A percentile compares a stretch with the other conserved stretches of the same genome.
These are phyloP conservation scores for Leptopterna dolabrata DNA, from an alignment of 2,888 invertebrate genomes.

Conservation along the genomic window DNA sequence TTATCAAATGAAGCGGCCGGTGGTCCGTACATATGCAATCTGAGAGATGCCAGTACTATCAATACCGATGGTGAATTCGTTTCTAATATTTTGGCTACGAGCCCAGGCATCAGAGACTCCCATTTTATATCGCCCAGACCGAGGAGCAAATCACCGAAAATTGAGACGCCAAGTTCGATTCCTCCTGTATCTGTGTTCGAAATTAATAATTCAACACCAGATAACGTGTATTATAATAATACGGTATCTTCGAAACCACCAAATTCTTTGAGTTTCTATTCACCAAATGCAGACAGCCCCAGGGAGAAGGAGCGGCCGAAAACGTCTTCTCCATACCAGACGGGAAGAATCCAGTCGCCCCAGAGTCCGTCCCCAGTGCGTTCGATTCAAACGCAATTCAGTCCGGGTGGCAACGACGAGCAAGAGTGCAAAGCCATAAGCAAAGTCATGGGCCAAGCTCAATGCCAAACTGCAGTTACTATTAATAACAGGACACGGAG, in stretches of 20 bases:
- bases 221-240: slow-evolving; percentile 35
- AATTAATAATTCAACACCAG: neutral
- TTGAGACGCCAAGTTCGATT: neutral
- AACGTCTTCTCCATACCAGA: slow-evolving; percentile 38
- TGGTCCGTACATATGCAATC: slow-evolving; percentile 21
- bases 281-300: neutral
- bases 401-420: slow-evolving; percentile 21
- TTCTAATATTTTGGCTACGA: slow-evolving; percentile 46
- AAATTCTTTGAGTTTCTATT: neutral
- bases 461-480: slow-evolving; percentile 77
- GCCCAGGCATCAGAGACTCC: slow-evolving; percentile 42
- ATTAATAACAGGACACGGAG: slow-evolving; percentile 72
- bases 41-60: slow-evolving; percentile 53
- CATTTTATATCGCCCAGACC: slow-evolving; percentile 49
- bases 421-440: slow-evolving; percentile 60
- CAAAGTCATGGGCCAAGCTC: slow-evolving; percentile 70
- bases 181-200: neutral
- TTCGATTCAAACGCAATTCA: neutral
- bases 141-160: slow-evolving; percentile 29
- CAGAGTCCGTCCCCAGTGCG: slow-evolving; percentile 33
- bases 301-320: slow-evolving; percentile 22
- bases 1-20: slow-evolving; percentile 19
- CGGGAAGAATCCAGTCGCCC: slow-evolving; percentile 10
- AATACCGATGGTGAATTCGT: slow-evolving; percentile 51
- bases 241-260: slow-evolving; percentile 37